These are phyloP conservation scores for Heteromormyrus szaboi DNA, from an alignment of 2,797 vertebrate genomes.

Conservation along the genomic window DNA sequence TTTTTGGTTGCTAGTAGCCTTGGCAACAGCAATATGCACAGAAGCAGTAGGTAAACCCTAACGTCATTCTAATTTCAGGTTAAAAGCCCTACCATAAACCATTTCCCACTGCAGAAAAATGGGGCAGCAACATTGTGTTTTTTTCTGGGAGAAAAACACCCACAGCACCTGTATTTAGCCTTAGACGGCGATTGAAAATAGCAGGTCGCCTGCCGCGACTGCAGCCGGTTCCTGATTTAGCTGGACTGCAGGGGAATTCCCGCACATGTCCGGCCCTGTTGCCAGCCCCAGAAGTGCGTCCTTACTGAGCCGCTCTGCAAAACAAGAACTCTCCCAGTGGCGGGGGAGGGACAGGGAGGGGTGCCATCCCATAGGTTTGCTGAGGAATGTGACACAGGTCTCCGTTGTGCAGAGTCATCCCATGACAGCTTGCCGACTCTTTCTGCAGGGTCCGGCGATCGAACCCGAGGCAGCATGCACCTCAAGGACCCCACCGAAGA, in stretches of 20 bases:
- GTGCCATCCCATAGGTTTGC: neutral
- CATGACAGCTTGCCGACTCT: neutral
- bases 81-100: neutral
- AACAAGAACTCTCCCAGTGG: neutral
- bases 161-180: slow-evolving; percentile 14
- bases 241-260: slow-evolving; percentile 9
- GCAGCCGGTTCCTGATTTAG: slow-evolving; percentile 1
- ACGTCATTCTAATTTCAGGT: neutral
- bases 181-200: neutral
- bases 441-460: neutral
- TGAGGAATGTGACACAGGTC: neutral
- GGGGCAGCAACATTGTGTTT: slow-evolving; percentile 3
- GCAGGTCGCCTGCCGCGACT: neutral
- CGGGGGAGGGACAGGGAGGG: neutral
- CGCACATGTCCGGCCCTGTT: neutral
- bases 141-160: neutral
- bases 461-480: neutral
- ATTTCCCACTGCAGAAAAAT: neutral
- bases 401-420: neutral
- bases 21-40: neutral
- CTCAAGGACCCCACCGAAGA: neutral
- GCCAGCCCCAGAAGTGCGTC: neutral
- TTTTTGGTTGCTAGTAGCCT: neutral
- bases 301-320: neutral
- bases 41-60: neutral